These are phyloP conservation scores for Micropoecilia bifurca DNA, from an alignment of 2,797 vertebrate species.

Conservation along the genomic window DNA sequence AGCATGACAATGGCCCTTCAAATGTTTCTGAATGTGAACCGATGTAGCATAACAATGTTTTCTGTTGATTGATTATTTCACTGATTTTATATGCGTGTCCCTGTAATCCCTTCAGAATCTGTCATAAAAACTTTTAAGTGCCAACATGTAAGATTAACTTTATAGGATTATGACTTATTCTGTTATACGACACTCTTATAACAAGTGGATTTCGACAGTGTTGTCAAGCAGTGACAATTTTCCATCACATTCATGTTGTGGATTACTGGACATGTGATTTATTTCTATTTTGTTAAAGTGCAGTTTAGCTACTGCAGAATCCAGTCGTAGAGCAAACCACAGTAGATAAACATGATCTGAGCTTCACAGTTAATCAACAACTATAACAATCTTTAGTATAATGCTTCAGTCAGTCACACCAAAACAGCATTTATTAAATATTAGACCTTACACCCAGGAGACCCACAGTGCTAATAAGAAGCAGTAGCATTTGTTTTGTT, in stretches of 20 bases:
- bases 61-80: background rate
- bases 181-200: background rate
- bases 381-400: background rate
- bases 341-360: background rate
- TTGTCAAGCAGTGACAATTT: background rate
- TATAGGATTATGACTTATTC: background rate
- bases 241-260: background rate
- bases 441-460: background rate
- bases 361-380: background rate
- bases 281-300: background rate
- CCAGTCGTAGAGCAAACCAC: background rate
- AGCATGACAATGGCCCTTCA: background rate
- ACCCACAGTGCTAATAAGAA: background rate
- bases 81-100: background rate
- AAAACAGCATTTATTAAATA: background rate
- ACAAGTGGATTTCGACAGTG: background rate
- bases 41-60: background rate
- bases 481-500: background rate
- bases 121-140: background rate
- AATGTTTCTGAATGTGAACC: background rate
- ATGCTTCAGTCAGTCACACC: background rate
- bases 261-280: background rate
- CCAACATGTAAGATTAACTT: background rate
- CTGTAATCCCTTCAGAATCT: background rate
- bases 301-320: background rate